phyloP scores from a whole-genome alignment of 1,140 invertebrate genomes.

The Saccostrea glomerata region DNA sequence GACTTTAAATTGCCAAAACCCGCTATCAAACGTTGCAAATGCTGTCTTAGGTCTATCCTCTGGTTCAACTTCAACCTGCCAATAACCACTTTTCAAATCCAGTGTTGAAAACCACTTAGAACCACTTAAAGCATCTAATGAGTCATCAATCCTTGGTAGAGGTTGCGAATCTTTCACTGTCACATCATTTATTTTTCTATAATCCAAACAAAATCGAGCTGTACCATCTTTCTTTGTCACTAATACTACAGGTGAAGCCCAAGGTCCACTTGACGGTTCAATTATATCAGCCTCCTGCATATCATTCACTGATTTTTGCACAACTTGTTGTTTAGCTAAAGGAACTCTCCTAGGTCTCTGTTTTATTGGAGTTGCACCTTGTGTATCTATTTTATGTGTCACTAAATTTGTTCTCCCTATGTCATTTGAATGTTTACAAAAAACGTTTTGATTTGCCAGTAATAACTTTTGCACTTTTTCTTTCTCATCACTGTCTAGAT shows the following conservation, averaged over 20 bases:
- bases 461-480: too few relatives aligned
- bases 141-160: conserved; percentile 80
- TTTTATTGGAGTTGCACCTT: too few relatives aligned
- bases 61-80: conserved; percentile 56
- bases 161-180: too few relatives aligned
- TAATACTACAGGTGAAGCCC: conserved; percentile 30
- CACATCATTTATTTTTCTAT: conserved; percentile 33
- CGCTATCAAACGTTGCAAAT: conserved; percentile 42
- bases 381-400: neutral
- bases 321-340: too few relatives aligned
- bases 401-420: neutral
- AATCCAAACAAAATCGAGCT: conserved; percentile 34
- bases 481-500: too few relatives aligned
- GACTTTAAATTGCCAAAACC: conserved; percentile 57
- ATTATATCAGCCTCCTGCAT: conserved; percentile 37
- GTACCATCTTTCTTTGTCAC: conserved; percentile 37
- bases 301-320: neutral
- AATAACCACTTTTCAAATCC: conserved; percentile 58
- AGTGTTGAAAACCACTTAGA: conserved; percentile 33
- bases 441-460: too few relatives aligned
- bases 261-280: conserved; percentile 36
- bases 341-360: neutral
- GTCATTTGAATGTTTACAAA: neutral
- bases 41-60: conserved; percentile 69
- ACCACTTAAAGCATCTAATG: conserved; percentile 72